phyloP scores from a whole-genome alignment of 2,797 vertebrate genomes.

The Tokudaia muenninki region DNA sequence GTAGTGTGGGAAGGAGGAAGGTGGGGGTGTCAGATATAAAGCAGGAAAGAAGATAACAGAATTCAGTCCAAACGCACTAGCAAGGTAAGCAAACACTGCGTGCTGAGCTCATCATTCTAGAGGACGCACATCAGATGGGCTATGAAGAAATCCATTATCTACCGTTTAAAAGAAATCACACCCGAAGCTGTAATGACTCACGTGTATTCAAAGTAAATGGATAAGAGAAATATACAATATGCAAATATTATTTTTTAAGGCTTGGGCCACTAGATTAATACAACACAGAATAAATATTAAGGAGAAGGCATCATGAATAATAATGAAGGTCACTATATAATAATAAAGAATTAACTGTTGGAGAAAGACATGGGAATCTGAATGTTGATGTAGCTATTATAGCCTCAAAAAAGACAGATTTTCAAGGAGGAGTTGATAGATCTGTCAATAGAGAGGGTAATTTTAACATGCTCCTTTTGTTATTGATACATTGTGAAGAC shows the following conservation, averaged over 20 bases:
- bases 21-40: background rate
- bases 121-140: background rate
- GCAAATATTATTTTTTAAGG: slow-evolving; percentile 18
- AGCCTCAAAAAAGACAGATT: background rate
- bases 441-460: background rate
- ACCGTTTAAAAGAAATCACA: background rate
- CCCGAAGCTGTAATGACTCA: background rate
- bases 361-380: background rate
- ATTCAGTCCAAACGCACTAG: background rate
- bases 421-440: slow-evolving; percentile 11
- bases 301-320: slow-evolving; percentile 15
- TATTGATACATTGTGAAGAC: slow-evolving; percentile 17
- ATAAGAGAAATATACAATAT: background rate
- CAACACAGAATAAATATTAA: slow-evolving; percentile 8
- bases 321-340: slow-evolving; percentile 6
- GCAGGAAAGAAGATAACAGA: background rate
- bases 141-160: slow-evolving; percentile 2
- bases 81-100: background rate
- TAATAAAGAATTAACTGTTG: slow-evolving; percentile 34
- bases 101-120: slow-evolving; percentile 8
- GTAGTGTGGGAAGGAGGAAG: background rate
- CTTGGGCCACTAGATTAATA: background rate
- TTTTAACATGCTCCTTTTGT: background rate
- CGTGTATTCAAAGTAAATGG: slow-evolving; percentile 12
- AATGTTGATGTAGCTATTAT: background rate